Base-by-base conservation (phyloP, 2,113 vertebrate species). In the Brienomyrus longianalis region DNA sequence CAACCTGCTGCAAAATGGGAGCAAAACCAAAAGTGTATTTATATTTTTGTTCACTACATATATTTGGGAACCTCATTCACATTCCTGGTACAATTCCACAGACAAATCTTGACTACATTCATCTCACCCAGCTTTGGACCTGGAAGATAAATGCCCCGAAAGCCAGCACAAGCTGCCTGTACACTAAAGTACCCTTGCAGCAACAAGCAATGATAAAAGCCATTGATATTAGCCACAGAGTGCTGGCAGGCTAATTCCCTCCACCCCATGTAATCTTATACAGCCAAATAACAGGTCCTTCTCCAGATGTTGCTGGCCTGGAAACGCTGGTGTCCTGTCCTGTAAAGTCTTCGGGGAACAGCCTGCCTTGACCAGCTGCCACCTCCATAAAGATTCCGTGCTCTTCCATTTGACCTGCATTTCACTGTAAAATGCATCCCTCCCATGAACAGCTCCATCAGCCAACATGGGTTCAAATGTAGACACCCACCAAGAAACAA, bases 211-310 rank as follows among this genome's bases (percentile, higher is more conserved):
- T 50, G 88, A 21, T 80, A 80, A 90, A 19, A 88, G 84, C 74
- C 85, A 80, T 47, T n/a, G 74, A 56, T 87, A 74, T 77, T 51
- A 50, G 84, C 51, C 83, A 85, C 62, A 87, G 51, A 35, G n/a
- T 43, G 3, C 52, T 54, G 77, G 19, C 87, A 84, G 31, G 48
- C 35, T 56, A 83, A 90, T 19, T 35, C 2, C 1, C n/a, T 27
- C 10, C 83, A n/a, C n/a, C 50, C 10, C 83, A n/a, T 48, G 23
- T n/a, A 4, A n/a, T 11, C 21, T 48, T 48, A 48, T 48, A 10
- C 21, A n/a, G 39, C 45, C 23, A 21, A n/a, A 23, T 45, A 48
- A 84, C 43, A 84, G 39, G 39, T 39, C 39, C 39, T 39, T 84
- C 43, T 48, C 43, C 83, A 84, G 39, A 21, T 84, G 83, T 48